These are phyloP conservation scores for Sarcophaga bullata DNA, from an alignment of 1,140 invertebrate species.

Conservation along the genomic window DNA sequence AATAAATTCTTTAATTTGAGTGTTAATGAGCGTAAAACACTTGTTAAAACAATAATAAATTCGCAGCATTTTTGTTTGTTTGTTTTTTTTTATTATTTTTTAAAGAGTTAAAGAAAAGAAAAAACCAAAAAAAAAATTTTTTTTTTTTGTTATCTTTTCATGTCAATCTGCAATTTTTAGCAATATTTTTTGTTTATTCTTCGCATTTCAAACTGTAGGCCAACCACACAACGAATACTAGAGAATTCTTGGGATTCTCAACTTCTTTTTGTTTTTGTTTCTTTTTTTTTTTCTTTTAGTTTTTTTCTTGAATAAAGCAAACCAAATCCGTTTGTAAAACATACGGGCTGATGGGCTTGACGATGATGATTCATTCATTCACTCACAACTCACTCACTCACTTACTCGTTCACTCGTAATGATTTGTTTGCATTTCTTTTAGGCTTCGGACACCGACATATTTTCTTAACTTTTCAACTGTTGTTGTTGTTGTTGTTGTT, in stretches of 20 bases:
- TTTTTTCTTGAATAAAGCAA: too few species aligned
- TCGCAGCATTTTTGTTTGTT: neutral
- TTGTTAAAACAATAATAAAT: constrained; percentile 2
- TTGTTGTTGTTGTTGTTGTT: neutral
- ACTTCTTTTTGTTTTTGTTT: too few species aligned
- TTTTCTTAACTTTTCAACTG: neutral
- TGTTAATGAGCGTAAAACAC: constrained; percentile 2
- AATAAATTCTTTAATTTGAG: neutral
- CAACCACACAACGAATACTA: too few species aligned
- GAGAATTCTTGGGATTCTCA: too few species aligned
- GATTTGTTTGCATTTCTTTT: neutral
- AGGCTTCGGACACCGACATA: neutral
- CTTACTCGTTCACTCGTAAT: neutral
- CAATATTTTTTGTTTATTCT: neutral
- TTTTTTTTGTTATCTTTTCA: neutral
- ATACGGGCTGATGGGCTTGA: too few species aligned
- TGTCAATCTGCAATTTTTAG: neutral
- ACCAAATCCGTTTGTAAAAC: too few species aligned
- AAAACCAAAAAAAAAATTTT: neutral
- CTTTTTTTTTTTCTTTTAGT: too few species aligned
- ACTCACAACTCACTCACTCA: too few species aligned
- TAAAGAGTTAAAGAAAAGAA: too few species aligned
- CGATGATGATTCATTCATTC: constrained; percentile 16
- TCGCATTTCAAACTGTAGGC: too few species aligned
- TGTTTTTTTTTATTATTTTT: too few species aligned